Evolutionary conservation across 2,888 invertebrate genomes (phyloP), one percentile per base, ranked within the genome.

Genomic region (Leptinotarsa rubiginosa): DNA sequence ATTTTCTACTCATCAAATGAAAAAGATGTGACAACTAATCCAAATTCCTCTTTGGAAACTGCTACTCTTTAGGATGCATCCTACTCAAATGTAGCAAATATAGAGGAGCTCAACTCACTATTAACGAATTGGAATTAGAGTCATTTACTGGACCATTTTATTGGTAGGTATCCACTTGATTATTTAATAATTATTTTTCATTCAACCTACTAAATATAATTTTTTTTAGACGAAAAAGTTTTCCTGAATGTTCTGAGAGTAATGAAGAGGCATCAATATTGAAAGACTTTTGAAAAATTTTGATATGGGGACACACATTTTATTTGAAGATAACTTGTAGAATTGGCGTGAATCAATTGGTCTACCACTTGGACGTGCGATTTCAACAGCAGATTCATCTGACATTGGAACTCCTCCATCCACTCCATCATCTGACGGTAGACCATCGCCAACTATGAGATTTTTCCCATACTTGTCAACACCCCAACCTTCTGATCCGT

Each of bases 251-350:
- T 77, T 49, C 25, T 77, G 31, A 72, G 65, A 47, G 50, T 76
- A 4, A 79, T 82, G 1, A 78, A 81, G 69, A 69, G 50, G 2
- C 79, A 79, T 67, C 80, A 82, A n/a, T 65, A 72, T 82, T 25
- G 77, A 79, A 31, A 54, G 65, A 22, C 47, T 82, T 7, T 56
- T 82, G 18, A 77, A 72, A 49, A 73, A 74, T 59, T 81, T 77
- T 72, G 75, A 80, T 10, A 65, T 81, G 69, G 78, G 79, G 18
- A 79, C 79, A 15, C 79, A 79, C 67, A 81, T 81, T 20, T 22
- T 76, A 31, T 82, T 82, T 73, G 81, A 81, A 59, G 69, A 82
- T 70, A 77, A 80, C 50, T 73, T 83, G 65, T 79, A 79, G 66
- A 31, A 66, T 47, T 82, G 82, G 83, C 64, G 69, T 62, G 47